phyloP scores from a whole-genome alignment of 1,140 invertebrate species.

The Forficula auricularia region DNA sequence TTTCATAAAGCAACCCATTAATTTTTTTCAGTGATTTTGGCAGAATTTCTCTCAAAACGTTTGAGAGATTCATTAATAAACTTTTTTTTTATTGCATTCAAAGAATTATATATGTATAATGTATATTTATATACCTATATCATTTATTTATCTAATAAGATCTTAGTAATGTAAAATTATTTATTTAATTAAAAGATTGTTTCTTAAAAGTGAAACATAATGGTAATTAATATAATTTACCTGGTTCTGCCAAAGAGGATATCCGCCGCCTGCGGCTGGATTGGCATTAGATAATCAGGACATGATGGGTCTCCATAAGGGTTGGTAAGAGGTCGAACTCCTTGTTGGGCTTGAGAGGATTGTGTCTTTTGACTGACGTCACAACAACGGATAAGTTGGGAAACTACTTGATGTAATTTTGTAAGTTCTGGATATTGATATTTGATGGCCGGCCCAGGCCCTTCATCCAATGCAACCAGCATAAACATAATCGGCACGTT shows the following conservation, averaged over 20 bases:
- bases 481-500: conserved; percentile 83
- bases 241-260: conserved; percentile 61
- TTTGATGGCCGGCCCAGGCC: conserved; percentile 80
- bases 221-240: too few relatives aligned
- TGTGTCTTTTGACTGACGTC: conserved; percentile 69
- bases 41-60: too few relatives aligned
- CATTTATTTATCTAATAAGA: too few relatives aligned
- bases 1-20: too few relatives aligned
- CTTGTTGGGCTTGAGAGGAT: conserved; percentile 33
- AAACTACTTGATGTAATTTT: conserved; percentile 87
- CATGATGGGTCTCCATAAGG: conserved; percentile 56
- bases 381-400: conserved; percentile 77
- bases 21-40: too few relatives aligned
- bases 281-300: conserved; percentile 50
- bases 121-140: too few relatives aligned
- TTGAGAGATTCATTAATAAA: too few relatives aligned
- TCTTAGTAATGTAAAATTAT: too few relatives aligned
- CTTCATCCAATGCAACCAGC: conserved; percentile 81
- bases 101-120: too few relatives aligned
- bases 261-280: conserved; percentile 60
- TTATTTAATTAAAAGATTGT: too few relatives aligned
- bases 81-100: too few relatives aligned
- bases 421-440: conserved; percentile 90
- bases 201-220: too few relatives aligned
- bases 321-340: conserved; percentile 50